A percentile compares a stretch with the other conserved stretches of the same genome.
Evolutionary conservation across 2,797 vertebrate species (phyloP).

Genomic region (Pseudomugil tenellus): DNA sequence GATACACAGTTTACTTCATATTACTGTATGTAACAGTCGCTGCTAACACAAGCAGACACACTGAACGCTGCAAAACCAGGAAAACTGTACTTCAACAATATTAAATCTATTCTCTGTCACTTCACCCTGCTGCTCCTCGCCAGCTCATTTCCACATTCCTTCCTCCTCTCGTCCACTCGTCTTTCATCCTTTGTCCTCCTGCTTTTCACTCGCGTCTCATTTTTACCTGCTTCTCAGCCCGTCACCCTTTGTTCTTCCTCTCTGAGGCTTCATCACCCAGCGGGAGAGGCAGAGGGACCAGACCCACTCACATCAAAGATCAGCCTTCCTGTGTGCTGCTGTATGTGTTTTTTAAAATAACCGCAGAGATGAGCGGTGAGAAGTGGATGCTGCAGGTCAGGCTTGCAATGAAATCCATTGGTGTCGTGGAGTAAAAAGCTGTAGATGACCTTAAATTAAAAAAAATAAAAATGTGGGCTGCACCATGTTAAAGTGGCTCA

Average conservation of each 20-base stretch:
- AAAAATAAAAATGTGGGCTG: background rate
- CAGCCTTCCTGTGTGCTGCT: constrained; percentile 7
- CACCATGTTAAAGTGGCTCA: background rate
- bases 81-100: background rate
- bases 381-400: constrained; percentile 11
- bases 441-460: background rate
- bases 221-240: constrained; percentile 26
- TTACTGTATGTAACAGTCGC: background rate
- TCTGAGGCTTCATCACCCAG: constrained; percentile 43
- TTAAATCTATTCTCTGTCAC: background rate
- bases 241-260: constrained; percentile 54
- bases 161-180: background rate
- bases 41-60: background rate
- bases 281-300: constrained; percentile 45
- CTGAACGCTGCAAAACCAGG: background rate
- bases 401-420: background rate
- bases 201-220: constrained; percentile 15
- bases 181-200: constrained; percentile 6
- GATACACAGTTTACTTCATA: background rate
- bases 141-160: constrained; percentile 1
- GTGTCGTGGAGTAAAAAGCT: background rate
- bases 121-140: background rate
- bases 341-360: constrained; percentile 13
- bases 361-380: background rate
- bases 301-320: constrained; percentile 58